Base-by-base conservation (phyloP, 1,140 invertebrate species). In the Wiebesia pumilae region DNA sequence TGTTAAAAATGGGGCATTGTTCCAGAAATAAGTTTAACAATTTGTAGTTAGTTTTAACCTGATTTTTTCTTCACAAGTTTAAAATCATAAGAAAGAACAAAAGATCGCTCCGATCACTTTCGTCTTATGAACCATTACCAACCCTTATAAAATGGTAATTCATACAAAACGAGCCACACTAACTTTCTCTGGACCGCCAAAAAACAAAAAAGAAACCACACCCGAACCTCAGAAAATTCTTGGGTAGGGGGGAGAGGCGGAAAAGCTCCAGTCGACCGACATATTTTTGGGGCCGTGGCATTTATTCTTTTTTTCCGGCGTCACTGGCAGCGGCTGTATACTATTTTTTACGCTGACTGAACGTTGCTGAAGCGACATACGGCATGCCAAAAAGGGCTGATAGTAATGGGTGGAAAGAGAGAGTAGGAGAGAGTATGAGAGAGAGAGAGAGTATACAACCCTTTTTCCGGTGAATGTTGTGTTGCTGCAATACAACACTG, bases 351-450 rank as follows among this genome's bases (percentile, higher is more conserved):
- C 51, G 14, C 12, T 16, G 43, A 19, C n/a, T 33, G 81, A 73
- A 40, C 69, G 69, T 33, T 40, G 35, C 62, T 35, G 65, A 21
- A 47, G 78, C 85, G 75, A 87, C 87, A 88, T 88, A 88, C 81
- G 82, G 87, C 71, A 33, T 24, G 65, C 62, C 19, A 78, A 51
- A 78, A 78, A 47, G 75, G 43, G 43, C 75, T 77, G 75, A 47
- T 77, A 51, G 75, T 16, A 51, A 77, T 27, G n/a, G 43, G 43
- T n/a, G 43, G 58, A 78, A 77, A 38, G 38, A 71, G 78, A 81
- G 75, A 85, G 67, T 83, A 62, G 35, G 75, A 80, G 40, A 9
- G 83, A 73, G 81, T 30, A 33, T 85, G 58, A 82, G 58, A 77
- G 58, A 85, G 69, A 65, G 79, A 51, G 35, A 83, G 54, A 71